Percentiles rank a stretch among this genome's conserved stretches.
Conservation (phyloP, 2,888 invertebrate genomes). For the Apamea sordens region DNA sequence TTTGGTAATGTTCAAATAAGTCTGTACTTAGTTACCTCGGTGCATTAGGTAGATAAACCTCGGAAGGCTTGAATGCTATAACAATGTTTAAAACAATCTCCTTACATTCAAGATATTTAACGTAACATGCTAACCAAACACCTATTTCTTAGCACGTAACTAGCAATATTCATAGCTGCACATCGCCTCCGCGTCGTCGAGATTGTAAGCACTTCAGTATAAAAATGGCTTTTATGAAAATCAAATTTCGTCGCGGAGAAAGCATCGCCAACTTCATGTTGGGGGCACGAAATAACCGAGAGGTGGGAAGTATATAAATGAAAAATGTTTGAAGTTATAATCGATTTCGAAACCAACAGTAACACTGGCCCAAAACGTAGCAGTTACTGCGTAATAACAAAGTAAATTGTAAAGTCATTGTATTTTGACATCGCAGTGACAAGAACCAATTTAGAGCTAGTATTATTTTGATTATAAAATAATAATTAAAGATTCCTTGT, state of each 20-base stretch:
- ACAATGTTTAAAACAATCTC: neutral
- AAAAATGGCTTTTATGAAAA: conserved; percentile 69
- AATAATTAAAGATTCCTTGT: neutral
- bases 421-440: conserved; percentile 28
- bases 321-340: conserved; percentile 17
- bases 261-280: conserved; percentile 51
- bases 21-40: neutral
- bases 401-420: conserved; percentile 12
- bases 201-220: conserved; percentile 51
- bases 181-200: conserved; percentile 31
- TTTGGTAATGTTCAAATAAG: neutral
- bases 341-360: conserved; percentile 20
- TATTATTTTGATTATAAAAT: conserved; percentile 1
- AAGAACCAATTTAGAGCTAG: neutral
- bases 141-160: conserved; percentile 17
- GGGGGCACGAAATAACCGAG: conserved; percentile 23
- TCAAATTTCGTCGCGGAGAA: conserved; percentile 66
- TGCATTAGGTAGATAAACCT: neutral
- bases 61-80: neutral
- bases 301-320: conserved; percentile 9
- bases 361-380: conserved; percentile 22
- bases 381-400: neutral
- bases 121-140: conserved; percentile 8
- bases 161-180: conserved; percentile 35
- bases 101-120: neutral